Evolutionary conservation across 2,888 invertebrate species (phyloP).

Genomic region (Lasioglossum leucozonium): DNA sequence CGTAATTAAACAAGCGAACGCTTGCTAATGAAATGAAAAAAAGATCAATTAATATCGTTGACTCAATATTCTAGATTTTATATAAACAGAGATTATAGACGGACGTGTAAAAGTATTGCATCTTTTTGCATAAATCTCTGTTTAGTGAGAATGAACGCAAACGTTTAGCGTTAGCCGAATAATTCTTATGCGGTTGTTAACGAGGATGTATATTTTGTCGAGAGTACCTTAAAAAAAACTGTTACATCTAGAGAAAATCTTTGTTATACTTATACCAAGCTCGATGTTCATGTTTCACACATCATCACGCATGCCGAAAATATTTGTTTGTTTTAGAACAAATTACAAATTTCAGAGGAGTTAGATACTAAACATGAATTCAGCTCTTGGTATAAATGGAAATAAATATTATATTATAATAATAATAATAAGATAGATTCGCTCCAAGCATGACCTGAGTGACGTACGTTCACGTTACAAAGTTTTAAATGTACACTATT

Average conservation of each 20-base stretch:
- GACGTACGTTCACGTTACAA: constrained; percentile 44
- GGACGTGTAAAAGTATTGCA: constrained; percentile 32
- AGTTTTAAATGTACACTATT: constrained; percentile 68
- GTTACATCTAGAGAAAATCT: constrained; percentile 50
- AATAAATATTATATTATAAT: constrained; percentile 11
- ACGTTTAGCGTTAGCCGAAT: constrained; percentile 51
- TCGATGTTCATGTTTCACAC: constrained; percentile 53
- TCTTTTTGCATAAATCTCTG: constrained; percentile 38
- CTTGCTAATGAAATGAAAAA: constrained; percentile 1
- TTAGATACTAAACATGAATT: constrained; percentile 42
- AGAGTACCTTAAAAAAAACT: constrained; percentile 50
- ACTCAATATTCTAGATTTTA: constrained; percentile 28
- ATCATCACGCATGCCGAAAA: neutral
- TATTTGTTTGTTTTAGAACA: constrained; percentile 45
- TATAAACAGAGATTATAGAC: constrained; percentile 36
- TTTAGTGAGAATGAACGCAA: constrained; percentile 28
- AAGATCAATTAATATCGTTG: constrained; percentile 17
- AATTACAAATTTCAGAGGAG: constrained; percentile 26
- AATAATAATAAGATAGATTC: constrained; percentile 7
- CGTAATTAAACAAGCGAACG: constrained; percentile 3
- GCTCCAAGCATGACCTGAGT: constrained; percentile 28
- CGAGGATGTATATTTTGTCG: constrained; percentile 56
- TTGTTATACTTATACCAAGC: constrained; percentile 51
- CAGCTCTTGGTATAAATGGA: constrained; percentile 35
- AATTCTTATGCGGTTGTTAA: constrained; percentile 52